Conservation (phyloP, 2,797 vertebrate genomes). For the Epinephelus malabaricus region DNA sequence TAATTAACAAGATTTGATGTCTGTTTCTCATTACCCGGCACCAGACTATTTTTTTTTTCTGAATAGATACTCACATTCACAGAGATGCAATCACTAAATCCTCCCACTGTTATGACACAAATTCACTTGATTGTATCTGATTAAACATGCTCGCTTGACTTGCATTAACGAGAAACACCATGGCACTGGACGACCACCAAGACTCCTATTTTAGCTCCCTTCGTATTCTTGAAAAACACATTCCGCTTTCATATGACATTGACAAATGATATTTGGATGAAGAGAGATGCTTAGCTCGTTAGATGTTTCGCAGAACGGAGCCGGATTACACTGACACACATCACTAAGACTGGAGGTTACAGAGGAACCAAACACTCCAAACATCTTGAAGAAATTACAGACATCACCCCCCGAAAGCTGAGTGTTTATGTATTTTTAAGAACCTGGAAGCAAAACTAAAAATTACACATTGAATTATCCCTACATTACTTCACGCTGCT, state of each 20-base stretch:
- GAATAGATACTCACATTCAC: slow-evolving; percentile 55
- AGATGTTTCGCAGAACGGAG: slow-evolving; percentile 79
- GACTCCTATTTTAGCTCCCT: slow-evolving; percentile 62
- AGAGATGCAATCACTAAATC: slow-evolving; percentile 67
- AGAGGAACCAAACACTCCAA: slow-evolving; percentile 74
- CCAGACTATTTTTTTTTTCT: slow-evolving; percentile 10
- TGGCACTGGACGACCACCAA: slow-evolving; percentile 76
- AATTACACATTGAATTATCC: slow-evolving; percentile 76
- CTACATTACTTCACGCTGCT: slow-evolving; percentile 60
- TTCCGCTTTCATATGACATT: slow-evolving; percentile 83
- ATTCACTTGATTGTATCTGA: slow-evolving; percentile 80
- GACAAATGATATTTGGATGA: slow-evolving; percentile 86
- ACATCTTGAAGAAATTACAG: slow-evolving; percentile 86
- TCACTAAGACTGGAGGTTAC: slow-evolving; percentile 70
- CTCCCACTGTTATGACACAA: slow-evolving; percentile 73
- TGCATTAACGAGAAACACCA: slow-evolving; percentile 75
- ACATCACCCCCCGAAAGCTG: slow-evolving; percentile 74
- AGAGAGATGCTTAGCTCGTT: slow-evolving; percentile 79
- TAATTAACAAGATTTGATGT: slow-evolving; percentile 22
- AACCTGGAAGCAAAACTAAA: slow-evolving; percentile 74
- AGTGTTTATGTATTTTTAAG: slow-evolving; percentile 83
- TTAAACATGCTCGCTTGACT: slow-evolving; percentile 76
- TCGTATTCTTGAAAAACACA: slow-evolving; percentile 70
- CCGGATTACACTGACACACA: slow-evolving; percentile 79
- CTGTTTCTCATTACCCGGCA: slow-evolving; percentile 65